phyloP scores from a whole-genome alignment of 2,797 vertebrate species.

The Aplochiton taeniatus region DNA sequence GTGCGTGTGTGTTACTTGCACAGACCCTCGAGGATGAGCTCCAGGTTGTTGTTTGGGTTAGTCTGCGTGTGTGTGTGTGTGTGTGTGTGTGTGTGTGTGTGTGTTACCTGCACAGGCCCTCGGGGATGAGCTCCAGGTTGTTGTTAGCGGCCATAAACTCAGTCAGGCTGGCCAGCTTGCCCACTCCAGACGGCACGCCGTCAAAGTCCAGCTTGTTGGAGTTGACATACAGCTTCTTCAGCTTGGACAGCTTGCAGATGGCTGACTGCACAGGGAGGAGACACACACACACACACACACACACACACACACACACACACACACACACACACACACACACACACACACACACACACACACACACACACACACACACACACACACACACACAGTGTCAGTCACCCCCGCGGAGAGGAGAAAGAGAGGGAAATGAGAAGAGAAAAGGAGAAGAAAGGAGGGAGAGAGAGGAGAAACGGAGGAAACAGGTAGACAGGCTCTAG shows the following conservation, averaged over 20 bases:
- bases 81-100: neutral
- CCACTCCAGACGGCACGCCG: conserved; percentile 91
- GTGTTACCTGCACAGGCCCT: conserved; percentile 92
- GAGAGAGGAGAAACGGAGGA: too few relatives aligned
- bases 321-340: neutral
- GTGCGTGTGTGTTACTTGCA: conserved; percentile 80
- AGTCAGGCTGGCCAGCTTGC: conserved; percentile 87
- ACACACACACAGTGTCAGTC: neutral
- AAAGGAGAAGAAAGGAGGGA: neutral
- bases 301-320: conserved; percentile 3
- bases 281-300: conserved; percentile 5
- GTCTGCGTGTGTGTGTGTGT: neutral
- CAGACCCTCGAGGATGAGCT: conserved; percentile 94
- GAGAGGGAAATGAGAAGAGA: neutral
- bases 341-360: neutral
- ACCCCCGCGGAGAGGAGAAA: neutral
- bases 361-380: neutral
- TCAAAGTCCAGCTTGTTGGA: conserved; percentile 98
- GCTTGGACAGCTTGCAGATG: conserved; percentile 92
- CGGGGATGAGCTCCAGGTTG: conserved; percentile 95
- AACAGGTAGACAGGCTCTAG: too few relatives aligned
- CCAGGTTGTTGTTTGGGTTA: conserved; percentile 91
- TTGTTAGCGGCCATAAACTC: conserved; percentile 99
- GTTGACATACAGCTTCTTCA: conserved; percentile 96
- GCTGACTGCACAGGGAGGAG: conserved; percentile 78